These are phyloP conservation scores for Temnothorax unifasciatus DNA, from an alignment of 2,888 invertebrate genomes.

Conservation along the genomic window DNA sequence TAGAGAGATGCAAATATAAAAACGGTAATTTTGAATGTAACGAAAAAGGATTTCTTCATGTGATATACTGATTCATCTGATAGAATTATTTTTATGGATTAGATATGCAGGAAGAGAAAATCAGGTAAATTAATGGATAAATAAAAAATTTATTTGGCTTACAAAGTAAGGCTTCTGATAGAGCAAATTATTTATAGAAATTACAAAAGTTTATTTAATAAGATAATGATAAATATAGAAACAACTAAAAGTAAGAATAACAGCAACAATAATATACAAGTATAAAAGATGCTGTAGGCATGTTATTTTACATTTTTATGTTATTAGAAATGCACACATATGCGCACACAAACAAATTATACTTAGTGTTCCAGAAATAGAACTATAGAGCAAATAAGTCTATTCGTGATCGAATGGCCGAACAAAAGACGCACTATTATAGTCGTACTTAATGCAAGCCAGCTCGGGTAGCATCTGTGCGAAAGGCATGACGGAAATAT, in stretches of 20 bases:
- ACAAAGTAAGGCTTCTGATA: neutral
- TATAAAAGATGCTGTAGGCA: neutral
- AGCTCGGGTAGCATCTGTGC: conserved; percentile 51
- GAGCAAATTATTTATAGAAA: neutral
- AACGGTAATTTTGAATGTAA: neutral
- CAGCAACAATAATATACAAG: neutral
- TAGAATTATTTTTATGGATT: conserved; percentile 2
- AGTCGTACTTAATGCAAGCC: conserved; percentile 28
- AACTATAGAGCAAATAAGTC: neutral
- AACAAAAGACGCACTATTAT: conserved; percentile 35
- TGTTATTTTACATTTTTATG: neutral
- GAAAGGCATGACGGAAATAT: conserved; percentile 54
- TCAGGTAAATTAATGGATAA: neutral
- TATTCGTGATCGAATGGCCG: conserved; percentile 25
- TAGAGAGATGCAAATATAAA: neutral
- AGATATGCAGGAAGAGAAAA: neutral
- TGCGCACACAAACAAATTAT: neutral
- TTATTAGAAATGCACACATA: neutral
- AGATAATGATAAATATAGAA: neutral
- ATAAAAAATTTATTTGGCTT: conserved; percentile 6
- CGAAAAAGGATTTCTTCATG: neutral
- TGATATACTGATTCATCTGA: neutral
- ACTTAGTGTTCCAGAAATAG: neutral
- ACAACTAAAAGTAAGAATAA: neutral
- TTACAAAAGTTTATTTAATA: neutral